phyloP scores from a whole-genome alignment of 1,140 invertebrate genomes.

The Phymastichus coffea region DNA sequence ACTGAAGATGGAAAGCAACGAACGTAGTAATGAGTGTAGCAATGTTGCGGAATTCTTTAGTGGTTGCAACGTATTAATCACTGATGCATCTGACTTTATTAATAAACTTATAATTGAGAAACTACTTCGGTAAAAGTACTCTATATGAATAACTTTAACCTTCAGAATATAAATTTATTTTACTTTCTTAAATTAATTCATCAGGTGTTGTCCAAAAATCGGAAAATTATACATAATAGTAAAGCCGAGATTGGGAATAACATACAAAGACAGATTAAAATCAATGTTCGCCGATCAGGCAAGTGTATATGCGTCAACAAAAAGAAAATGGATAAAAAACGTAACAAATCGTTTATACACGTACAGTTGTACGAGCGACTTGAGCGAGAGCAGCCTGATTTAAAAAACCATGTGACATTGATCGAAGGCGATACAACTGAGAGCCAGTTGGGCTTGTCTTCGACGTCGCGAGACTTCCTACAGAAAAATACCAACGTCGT shows the following conservation, averaged over 20 bases:
- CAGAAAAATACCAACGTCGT: slow-evolving; percentile 61
- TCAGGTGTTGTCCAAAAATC: slow-evolving; percentile 69
- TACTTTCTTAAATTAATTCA: too few relatives aligned
- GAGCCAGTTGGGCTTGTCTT: slow-evolving; percentile 60
- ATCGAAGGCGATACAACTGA: slow-evolving; percentile 63
- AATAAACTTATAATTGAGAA: slow-evolving; percentile 70
- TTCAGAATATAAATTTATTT: too few relatives aligned
- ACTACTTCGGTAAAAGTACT: slow-evolving; percentile 57
- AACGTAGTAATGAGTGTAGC: too few relatives aligned
- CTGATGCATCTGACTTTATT: slow-evolving; percentile 66
- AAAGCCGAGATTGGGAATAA: slow-evolving; percentile 69
- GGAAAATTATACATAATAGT: slow-evolving; percentile 68
- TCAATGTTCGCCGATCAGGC: slow-evolving; percentile 60
- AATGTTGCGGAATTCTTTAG: slow-evolving; percentile 43
- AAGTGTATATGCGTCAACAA: too few relatives aligned
- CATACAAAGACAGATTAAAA: slow-evolving; percentile 58
- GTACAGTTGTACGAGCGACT: slow-evolving; percentile 58
- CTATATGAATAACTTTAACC: too few relatives aligned
- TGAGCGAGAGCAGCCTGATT: slow-evolving; percentile 43
- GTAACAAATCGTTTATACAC: too few relatives aligned
- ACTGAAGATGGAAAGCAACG: too few relatives aligned
- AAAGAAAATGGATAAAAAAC: too few relatives aligned
- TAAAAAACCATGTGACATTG: slow-evolving; percentile 59
- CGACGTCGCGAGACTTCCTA: slow-evolving; percentile 55
- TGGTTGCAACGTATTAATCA: slow-evolving; percentile 47